Base-by-base conservation (phyloP, 2,888 invertebrate species). In the Eupithecia insigniata region DNA sequence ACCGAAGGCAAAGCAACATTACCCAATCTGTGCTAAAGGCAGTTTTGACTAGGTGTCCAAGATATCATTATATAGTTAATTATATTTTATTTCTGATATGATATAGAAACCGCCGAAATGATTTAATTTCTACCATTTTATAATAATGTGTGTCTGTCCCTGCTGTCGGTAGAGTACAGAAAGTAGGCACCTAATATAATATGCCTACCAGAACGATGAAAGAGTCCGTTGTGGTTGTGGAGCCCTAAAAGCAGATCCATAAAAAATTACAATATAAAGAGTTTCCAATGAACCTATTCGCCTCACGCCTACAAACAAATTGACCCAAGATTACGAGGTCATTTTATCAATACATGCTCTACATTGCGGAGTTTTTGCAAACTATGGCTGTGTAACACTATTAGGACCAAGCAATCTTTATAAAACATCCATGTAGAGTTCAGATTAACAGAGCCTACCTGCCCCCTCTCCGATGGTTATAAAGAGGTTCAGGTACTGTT, bases 381-480 rank as follows among this genome's bases (percentile, higher is more conserved):
- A 36, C 36, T 14, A 34, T 36, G 14, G 16, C 1, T 36, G 8
- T 62, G 12, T 5, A 22, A 12, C 18, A 10, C 32, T 32, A 22
- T 12, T 6, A 22, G 1, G 2, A 39, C 7, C 22, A 69, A 10
- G 75, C 65, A 75, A 39, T 73, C 72, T 66, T 34, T 34, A 22
- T 22, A n/a, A 46, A 55, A 30, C 26, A 14, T 32, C 1, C 34
- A 58, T 55, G 60, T 71, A 46, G 26, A 36, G 68, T 36, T 65
- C 39, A 43, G 32, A 66, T 66, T 71, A 76, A 76, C 74, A 73
- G 76, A 74, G 76, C 72, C 74, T 69, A 76, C 78, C 71, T 69
- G 68, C 65, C 80, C 85, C 83, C 85, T 75, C 85, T 83, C 76
- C 69, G 74, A 76, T 78, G 81, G 80, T 83, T 87, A 88, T 88